Conservation (phyloP, 2,113 vertebrate species). For the Tenrec ecaudatus region DNA sequence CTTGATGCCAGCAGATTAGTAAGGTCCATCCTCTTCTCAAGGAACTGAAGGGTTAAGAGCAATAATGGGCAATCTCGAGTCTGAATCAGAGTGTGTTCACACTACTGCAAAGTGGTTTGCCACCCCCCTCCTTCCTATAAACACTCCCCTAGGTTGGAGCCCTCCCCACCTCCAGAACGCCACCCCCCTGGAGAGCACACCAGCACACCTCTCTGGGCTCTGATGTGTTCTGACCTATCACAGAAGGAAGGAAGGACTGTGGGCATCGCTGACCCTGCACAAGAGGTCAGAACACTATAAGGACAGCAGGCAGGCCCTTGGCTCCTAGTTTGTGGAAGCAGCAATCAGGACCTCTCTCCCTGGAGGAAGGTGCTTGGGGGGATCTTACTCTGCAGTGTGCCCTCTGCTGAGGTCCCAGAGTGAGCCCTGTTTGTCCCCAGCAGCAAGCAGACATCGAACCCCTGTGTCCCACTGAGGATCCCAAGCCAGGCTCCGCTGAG, state of each 20-base stretch:
- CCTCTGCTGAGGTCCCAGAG: not conserved
- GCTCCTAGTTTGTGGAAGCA: no score
- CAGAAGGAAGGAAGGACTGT: not conserved
- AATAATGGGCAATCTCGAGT: no score
- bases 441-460: fast-evolving
- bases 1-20: no score
- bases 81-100: no score
- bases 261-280: not conserved
- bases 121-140: not conserved
- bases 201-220: not conserved
- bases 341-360: not conserved
- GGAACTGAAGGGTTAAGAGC: no score
- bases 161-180: not conserved
- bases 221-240: not conserved
- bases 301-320: not conserved
- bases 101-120: not conserved
- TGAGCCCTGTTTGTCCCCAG: not conserved
- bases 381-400: not conserved
- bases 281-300: not conserved
- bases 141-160: not conserved
- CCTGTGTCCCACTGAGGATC: not conserved
- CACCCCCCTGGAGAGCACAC: not conserved
- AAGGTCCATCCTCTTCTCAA: not conserved
- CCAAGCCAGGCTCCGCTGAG: not conserved
- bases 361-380: not conserved